Evolutionary conservation across 2,113 vertebrate species (phyloP), one percentile per base, ranked within the genome.

Genomic region (Cheilinus undulatus): DNA sequence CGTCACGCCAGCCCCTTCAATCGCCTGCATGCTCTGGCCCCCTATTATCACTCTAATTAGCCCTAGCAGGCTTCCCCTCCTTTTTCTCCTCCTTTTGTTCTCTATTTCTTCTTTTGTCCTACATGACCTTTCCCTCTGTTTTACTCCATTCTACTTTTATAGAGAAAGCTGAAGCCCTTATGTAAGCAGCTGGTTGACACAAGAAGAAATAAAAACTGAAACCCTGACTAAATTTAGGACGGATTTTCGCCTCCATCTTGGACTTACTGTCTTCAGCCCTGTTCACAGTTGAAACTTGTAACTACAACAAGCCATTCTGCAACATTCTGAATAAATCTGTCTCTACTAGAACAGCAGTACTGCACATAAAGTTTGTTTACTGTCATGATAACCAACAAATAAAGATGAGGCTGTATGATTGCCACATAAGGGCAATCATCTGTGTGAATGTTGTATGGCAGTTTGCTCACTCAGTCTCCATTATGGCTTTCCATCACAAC

Each of bases 31-130:
- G 26, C 28, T 78, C 58, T 42, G 54, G 49, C 51, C 64, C 59
- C 38, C 42, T 72, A 63, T 66, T 68, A 73, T 75, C 38, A 52
- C 73, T 82, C 68, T 81, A 86, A 89, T 89, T 85, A 84, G 78
- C 72, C 50, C 19, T 19, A 17, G 52, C 54, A 72, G 64, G 28
- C 53, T 48, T 77, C 62, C 74, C 61, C 65, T 67, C 42, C 72
- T 73, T 56, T 60, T 56, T 50, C 56, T 75, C 56, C 57, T 24
- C 26, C n/a, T 20, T 54, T 75, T 76, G 38, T 63, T 64, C 51
- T 66, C 68, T 43, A 54, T 80, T 83, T 78, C 32, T 53, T 62
- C 42, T 27, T 80, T 76, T 83, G 64, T 83, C 70, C 71, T 85
- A 70, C 54, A 36, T 77, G 68, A 73, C 73, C 63, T 60, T 78